phyloP scores from a whole-genome alignment of 2,113 vertebrate species.

The Motacilla alba region DNA sequence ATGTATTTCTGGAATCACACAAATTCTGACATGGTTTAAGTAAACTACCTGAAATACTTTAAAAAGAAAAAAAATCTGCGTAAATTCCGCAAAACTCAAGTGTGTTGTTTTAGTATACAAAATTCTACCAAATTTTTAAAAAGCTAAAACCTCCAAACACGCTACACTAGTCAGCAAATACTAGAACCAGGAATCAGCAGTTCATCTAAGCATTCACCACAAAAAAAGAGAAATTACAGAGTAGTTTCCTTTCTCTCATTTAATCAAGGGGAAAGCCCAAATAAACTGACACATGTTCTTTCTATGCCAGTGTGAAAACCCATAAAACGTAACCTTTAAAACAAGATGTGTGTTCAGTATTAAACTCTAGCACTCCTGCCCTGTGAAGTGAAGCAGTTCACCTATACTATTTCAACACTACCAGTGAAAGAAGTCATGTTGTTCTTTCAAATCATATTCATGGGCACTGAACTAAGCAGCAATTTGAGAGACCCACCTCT shows the following conservation, averaged over 20 bases:
- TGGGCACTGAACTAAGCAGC: neutral
- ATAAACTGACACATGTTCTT: neutral
- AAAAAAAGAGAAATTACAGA: neutral
- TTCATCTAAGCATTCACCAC: neutral
- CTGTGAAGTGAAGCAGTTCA: neutral
- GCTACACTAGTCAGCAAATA: neutral
- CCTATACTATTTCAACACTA: neutral
- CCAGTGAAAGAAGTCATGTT: neutral
- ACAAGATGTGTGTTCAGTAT: fast-evolving
- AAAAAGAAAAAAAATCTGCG: neutral
- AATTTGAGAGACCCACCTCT: constrained; percentile 80
- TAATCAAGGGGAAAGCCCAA: neutral
- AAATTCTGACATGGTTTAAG: neutral
- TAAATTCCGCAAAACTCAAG: neutral
- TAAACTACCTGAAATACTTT: neutral
- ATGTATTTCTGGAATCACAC: neutral
- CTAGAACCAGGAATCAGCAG: neutral
- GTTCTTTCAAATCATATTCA: neutral
- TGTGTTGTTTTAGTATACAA: neutral
- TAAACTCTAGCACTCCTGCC: neutral
- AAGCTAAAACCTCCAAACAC: neutral
- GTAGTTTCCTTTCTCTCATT: neutral
- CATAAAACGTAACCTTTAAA: neutral
- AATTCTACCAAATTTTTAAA: neutral
- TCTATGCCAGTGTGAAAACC: neutral